A percentile compares a stretch with the other conserved stretches of the same genome.
Evolutionary conservation across 2,113 vertebrate genomes (phyloP).

Genomic region (Alethe diademata): DNA sequence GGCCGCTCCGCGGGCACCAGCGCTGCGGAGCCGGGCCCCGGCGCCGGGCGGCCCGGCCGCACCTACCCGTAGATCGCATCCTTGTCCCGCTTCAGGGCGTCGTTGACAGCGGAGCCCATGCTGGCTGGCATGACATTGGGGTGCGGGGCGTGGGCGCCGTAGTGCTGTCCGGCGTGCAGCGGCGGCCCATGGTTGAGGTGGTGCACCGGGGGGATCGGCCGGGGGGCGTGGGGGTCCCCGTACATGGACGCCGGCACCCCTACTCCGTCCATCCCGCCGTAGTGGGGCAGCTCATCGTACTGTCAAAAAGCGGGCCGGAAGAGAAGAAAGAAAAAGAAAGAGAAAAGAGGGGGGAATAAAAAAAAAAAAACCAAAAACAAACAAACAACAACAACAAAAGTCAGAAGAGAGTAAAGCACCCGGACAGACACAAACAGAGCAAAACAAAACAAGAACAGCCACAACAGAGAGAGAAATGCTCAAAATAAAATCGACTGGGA

Average conservation of each 20-base stretch:
- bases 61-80: constrained; percentile 99
- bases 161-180: constrained; percentile 97
- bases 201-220: constrained; percentile 98
- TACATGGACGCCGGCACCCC: constrained; percentile 98
- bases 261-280: constrained; percentile 99
- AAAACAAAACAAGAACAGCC: constrained; percentile 53
- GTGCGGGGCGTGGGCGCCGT: constrained; percentile 97
- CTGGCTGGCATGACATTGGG: constrained; percentile 98
- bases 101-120: constrained; percentile 99
- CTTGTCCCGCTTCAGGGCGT: constrained; percentile 99
- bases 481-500: constrained; percentile 58
- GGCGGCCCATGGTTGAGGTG: constrained; percentile 99
- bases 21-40: not conserved
- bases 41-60: not conserved
- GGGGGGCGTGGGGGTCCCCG: constrained; percentile 96
- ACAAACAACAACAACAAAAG: constrained; percentile 71
- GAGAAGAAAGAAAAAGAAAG: constrained; percentile 20
- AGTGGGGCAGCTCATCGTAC: constrained; percentile 99
- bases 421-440: constrained; percentile 68
- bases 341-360: not conserved
- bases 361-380: not conserved
- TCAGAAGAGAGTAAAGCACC: constrained; percentile 72
- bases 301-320: constrained; percentile 75
- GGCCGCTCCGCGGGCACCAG: not conserved
- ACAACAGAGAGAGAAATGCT: constrained; percentile 50